Evolutionary conservation across 2,113 vertebrate genomes (phyloP), one percentile per base, ranked within the genome.

Genomic region (Macroglossus sobrinus): DNA sequence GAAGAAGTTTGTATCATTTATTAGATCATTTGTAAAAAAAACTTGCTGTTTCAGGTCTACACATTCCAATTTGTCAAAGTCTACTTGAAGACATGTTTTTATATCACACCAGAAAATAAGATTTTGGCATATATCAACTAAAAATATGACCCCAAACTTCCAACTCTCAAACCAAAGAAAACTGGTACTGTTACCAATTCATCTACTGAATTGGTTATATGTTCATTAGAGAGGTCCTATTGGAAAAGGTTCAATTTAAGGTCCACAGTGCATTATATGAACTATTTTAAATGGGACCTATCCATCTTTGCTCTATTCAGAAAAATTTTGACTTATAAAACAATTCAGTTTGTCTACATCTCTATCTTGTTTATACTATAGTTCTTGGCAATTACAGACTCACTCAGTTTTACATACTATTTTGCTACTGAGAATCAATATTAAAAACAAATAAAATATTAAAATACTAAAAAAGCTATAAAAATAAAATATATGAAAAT

Each of bases 71-170:
- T 26, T 75, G 19, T 45, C 79, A 79, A 93, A 53, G 24, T 95
- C 55, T 59, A 69, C 24, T n/a, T 55, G 55, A 89, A 87, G 71
- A 91, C 57, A n/a, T 19, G 66, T 75, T 93, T 97, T 89, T 92
- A 30, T 2, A 87, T 64, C 22, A 43, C 7, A 74, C 4, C 26
- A 92, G 22, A 89, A 47, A 94, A 79, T 93, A 89, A 45, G n/a
- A 92, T 90, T 94, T 88, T 87, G 64, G 82, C 38, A 95, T 30
- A 64, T 53, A 69, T 45, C n/a, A 81, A 81, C 43, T 93, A 89
- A 93, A 95, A 95, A 53, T 22, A 74, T 74, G 38, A 85, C 12
- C 33, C 71, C 47, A 91, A 71, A 85, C 53, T 87, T 93, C 35
- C 40, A 92, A 71, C 45, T 86, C 63, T 61, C 59, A 93, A 95